Evolutionary conservation across 2,888 invertebrate genomes (phyloP), one percentile per base, ranked within the genome.

Genomic region (Congeria kusceri): DNA sequence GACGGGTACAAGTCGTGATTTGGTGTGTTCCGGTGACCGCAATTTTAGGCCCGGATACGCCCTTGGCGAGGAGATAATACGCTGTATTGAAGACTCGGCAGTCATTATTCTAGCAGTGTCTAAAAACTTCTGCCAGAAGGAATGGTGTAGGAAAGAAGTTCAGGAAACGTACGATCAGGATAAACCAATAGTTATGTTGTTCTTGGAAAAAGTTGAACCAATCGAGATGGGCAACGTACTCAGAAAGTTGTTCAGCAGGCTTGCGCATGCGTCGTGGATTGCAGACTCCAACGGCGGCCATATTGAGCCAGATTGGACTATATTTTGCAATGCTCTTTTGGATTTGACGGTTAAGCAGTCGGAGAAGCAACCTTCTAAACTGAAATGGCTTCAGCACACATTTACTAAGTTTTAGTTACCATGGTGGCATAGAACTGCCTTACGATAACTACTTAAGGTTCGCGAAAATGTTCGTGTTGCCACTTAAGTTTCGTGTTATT

Each of bases 251-350:
- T 67, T 67, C 20, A 28, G 57, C 57, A 47, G 57, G 15, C 39
- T 57, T 39, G 44, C 57, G 13, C 66, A 67, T 57, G 66, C 66
- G 56, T 39, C 66, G 23, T 67, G 66, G 66, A 39, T 57, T 57
- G 7, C 57, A 57, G 66, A 67, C 25, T 13, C 39, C 1, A 20
- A 67, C 15, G 44, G 66, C 25, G 57, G 66, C 4, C 66, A 67
- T 57, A 7, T 67, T 25, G 66, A 57, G 44, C 66, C 66, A 25
- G 57, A 67, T 0, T 67, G 66, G 66, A 28, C n/a, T 25, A 9
- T 57, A 44, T 67, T 67, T 28, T 56, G 66, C 0, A 32, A 28
- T 18, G 20, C 66, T 23, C 18, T 67, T 25, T 20, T 67, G 44
- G 29, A 67, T 25, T 44, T 67, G 20, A 57, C 66, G 23, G 44